Evolutionary conservation across 30 jellyfish, hydroid and myxozoan genomes (phyloP).

Genomic region (Sanderia malayensis): DNA sequence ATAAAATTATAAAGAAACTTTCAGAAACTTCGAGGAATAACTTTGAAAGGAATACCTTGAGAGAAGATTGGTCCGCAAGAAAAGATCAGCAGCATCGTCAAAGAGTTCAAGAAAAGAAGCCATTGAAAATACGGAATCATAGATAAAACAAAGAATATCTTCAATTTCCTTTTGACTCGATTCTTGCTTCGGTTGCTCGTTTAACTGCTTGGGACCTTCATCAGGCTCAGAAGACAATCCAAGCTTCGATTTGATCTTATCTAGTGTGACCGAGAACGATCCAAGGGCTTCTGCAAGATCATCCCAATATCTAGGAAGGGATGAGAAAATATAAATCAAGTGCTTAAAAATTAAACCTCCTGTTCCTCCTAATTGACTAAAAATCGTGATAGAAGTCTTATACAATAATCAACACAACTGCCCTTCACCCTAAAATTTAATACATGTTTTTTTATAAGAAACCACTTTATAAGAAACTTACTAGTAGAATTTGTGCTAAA

Average conservation of each 20-base stretch:
- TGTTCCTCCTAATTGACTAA: no score
- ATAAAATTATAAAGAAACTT: no score
- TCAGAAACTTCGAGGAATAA: background rate
- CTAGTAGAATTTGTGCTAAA: no score
- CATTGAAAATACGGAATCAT: background rate
- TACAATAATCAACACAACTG: no score
- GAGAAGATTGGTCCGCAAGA: no score
- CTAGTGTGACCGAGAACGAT: conserved; percentile 38
- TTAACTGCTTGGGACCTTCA: background rate
- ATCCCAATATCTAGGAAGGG: conserved; percentile 62
- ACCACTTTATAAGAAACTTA: no score
- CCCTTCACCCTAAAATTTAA: no score
- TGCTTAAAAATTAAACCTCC: no score
- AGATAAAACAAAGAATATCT: background rate
- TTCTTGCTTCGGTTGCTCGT: background rate
- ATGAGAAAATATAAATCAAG: no score
- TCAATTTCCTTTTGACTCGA: background rate
- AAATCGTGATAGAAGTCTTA: no score
- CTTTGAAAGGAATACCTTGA: background rate
- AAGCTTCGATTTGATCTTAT: conserved; percentile 44
- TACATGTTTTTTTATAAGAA: no score
- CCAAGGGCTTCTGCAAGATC: conserved; percentile 64
- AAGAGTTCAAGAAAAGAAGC: background rate
- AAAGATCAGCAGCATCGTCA: background rate
- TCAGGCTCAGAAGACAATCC: conserved; percentile 3